Evolutionary conservation across 2,113 vertebrate species (phyloP).

Genomic region (Ptychochromis oligacanthus): DNA sequence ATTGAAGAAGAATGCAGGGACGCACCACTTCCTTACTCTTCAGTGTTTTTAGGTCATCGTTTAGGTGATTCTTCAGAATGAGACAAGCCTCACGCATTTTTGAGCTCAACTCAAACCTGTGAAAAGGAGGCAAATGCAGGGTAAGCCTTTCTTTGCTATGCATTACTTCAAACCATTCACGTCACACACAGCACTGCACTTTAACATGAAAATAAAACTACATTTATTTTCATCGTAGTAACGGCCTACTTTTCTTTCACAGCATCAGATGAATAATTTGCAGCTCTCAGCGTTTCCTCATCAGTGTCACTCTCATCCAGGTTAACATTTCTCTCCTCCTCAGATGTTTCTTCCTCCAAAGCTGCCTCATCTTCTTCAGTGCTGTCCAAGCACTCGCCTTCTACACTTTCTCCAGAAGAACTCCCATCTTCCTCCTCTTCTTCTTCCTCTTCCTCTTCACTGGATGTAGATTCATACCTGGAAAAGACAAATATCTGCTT

Average conservation of each 20-base stretch:
- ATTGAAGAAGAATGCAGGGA: slow-evolving; percentile 28
- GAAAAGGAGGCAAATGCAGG: background rate
- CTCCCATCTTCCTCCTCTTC: slow-evolving; percentile 80
- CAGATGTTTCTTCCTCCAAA: slow-evolving; percentile 81
- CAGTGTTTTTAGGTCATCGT: slow-evolving; percentile 76
- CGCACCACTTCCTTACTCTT: slow-evolving; percentile 90
- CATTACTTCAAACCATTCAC: background rate
- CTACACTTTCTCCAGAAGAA: slow-evolving; percentile 80
- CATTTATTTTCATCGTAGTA: background rate
- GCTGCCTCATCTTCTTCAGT: slow-evolving; percentile 80
- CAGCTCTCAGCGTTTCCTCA: slow-evolving; percentile 40
- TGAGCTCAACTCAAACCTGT: slow-evolving; percentile 91
- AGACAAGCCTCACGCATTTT: slow-evolving; percentile 92
- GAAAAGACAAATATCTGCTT: background rate
- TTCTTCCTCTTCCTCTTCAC: slow-evolving; percentile 81
- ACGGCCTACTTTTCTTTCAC: slow-evolving; percentile 88
- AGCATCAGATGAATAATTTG: slow-evolving; percentile 47
- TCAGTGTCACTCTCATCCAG: slow-evolving; percentile 70
- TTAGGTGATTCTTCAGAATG: slow-evolving; percentile 87
- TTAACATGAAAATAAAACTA: background rate
- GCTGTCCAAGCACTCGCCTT: slow-evolving; percentile 79
- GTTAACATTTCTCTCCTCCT: slow-evolving; percentile 82
- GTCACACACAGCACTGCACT: background rate
- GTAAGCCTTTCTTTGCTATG: background rate
- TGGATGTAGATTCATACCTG: slow-evolving; percentile 95